Conservation (phyloP, 2,113 vertebrate genomes). For the Cyprinodon tularosa region DNA sequence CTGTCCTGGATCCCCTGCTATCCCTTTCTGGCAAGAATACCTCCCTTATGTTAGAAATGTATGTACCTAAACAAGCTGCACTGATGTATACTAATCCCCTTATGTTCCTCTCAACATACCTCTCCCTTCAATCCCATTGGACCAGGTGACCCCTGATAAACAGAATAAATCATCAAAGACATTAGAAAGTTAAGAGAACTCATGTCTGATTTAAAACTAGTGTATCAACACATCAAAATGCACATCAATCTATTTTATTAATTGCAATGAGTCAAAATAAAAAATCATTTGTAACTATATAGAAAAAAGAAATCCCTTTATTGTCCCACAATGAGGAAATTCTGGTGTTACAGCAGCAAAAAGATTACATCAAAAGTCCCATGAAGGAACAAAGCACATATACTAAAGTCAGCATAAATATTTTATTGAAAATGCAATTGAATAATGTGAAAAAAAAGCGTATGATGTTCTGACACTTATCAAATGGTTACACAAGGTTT, state of each 20-base stretch:
- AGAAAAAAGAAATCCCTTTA: no score
- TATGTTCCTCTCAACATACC: slow-evolving; percentile 77
- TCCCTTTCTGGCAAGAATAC: slow-evolving; percentile 87
- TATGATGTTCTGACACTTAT: no score
- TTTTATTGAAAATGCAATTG: not conserved
- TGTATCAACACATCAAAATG: not conserved
- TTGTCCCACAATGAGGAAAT: no score
- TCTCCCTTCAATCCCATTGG: slow-evolving; percentile 85
- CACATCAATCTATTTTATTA: not conserved
- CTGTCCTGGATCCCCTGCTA: slow-evolving; percentile 86
- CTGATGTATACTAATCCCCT: not conserved
- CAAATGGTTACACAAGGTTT: no score
- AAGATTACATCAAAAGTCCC: no score
- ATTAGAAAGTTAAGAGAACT: not conserved
- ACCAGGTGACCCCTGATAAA: slow-evolving; percentile 85
- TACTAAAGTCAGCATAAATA: not conserved
- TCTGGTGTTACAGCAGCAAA: no score
- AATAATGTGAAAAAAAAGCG: not conserved
- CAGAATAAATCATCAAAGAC: slow-evolving; percentile 18
- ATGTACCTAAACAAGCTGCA: not conserved
- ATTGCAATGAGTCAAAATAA: not conserved
- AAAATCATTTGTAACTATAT: not conserved
- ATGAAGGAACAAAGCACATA: not conserved
- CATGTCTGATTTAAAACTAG: not conserved
- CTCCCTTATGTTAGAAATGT: slow-evolving; percentile 45